phyloP scores from a whole-genome alignment of 2,888 invertebrate genomes.

The Carterocephalus palaemon region DNA sequence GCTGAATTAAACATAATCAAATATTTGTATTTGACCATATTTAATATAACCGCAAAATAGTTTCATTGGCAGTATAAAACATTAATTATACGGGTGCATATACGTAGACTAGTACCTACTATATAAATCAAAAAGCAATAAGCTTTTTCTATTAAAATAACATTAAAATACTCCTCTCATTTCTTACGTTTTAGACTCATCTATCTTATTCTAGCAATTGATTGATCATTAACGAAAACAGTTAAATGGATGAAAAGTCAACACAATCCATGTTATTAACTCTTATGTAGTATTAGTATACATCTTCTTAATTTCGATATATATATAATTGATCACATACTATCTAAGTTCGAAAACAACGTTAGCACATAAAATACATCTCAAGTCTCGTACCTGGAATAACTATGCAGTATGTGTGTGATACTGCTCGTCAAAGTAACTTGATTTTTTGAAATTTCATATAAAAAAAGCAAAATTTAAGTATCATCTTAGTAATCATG shows the following conservation, averaged over 20 bases:
- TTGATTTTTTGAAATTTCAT: not conserved
- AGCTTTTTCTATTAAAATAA: constrained; percentile 16
- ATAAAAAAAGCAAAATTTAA: not conserved
- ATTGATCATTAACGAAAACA: constrained; percentile 12
- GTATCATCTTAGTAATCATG: not conserved
- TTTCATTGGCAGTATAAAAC: constrained; percentile 7
- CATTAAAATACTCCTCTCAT: constrained; percentile 17
- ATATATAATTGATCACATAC: not conserved
- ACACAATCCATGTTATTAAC: not conserved
- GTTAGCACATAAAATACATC: no score
- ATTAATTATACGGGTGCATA: not conserved
- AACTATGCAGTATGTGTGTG: no score
- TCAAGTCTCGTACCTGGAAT: no score
- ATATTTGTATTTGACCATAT: constrained; percentile 14
- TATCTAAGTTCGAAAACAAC: constrained; percentile 7
- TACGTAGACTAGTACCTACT: constrained; percentile 8
- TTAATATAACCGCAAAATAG: constrained; percentile 8
- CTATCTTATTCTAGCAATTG: constrained; percentile 17
- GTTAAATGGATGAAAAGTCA: not conserved
- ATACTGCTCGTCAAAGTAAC: not conserved
- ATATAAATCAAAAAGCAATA: constrained; percentile 13
- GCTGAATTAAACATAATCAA: constrained; percentile 3
- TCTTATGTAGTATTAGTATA: constrained; percentile 13
- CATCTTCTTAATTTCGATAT: constrained; percentile 2
- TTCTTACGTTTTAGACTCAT: constrained; percentile 10